phyloP scores from a whole-genome alignment of 2,888 invertebrate genomes.

The Metopia argyrocephala region DNA sequence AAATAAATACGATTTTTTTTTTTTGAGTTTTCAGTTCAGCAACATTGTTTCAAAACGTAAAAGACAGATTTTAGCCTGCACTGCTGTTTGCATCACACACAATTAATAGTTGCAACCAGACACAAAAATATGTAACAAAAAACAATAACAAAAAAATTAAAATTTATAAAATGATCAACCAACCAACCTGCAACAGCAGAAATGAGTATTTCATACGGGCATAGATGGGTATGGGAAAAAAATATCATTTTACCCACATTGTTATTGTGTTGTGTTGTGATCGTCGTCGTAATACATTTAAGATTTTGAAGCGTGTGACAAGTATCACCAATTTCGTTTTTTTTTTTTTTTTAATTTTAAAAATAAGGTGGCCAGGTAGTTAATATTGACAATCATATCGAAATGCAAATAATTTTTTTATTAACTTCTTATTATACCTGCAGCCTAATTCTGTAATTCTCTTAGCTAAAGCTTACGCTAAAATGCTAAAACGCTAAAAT shows the following conservation, averaged over 20 bases:
- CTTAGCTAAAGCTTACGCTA: no score
- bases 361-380: background rate
- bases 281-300: no score
- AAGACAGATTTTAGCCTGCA: background rate
- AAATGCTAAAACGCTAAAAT: no score
- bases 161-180: background rate
- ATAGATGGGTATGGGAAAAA: slow-evolving; percentile 29
- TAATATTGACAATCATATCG: no score
- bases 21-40: background rate
- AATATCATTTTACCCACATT: slow-evolving; percentile 52
- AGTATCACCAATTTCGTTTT: slow-evolving; percentile 18
- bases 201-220: slow-evolving; percentile 25
- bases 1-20: background rate
- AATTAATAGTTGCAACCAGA: background rate
- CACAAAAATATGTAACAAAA: background rate
- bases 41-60: slow-evolving; percentile 20
- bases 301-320: slow-evolving; percentile 43
- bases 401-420: no score
- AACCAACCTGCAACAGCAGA: background rate
- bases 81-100: no score
- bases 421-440: no score
- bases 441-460: no score
- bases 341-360: background rate
- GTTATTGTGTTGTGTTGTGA: slow-evolving; percentile 11
- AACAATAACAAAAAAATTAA: background rate